Percentiles rank a stretch among this genome's conserved stretches.
Evolutionary conservation across 2,113 vertebrate species (phyloP).

Genomic region (Rana temporaria): DNA sequence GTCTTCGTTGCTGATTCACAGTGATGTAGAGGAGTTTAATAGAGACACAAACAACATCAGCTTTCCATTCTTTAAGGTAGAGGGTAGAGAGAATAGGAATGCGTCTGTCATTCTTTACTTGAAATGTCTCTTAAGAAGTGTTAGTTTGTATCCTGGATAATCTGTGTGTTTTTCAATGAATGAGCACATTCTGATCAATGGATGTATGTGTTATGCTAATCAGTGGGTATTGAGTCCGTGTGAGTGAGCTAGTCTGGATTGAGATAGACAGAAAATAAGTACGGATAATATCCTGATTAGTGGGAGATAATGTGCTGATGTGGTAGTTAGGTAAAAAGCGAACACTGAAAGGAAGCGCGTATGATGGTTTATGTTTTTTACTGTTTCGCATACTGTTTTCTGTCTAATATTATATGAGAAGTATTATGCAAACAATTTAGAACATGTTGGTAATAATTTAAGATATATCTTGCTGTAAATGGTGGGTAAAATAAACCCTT

Average conservation of each 20-base stretch:
- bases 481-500: too few species aligned
- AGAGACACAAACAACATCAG: background rate
- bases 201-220: constrained; percentile 44
- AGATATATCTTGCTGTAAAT: too few species aligned
- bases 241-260: constrained; percentile 8
- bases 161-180: constrained; percentile 44
- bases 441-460: too few species aligned
- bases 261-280: constrained; percentile 27
- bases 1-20: background rate
- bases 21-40: background rate
- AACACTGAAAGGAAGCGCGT: background rate
- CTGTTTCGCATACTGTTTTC: background rate
- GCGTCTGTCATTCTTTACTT: constrained; percentile 19
- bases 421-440: too few species aligned
- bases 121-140: constrained; percentile 27
- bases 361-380: background rate
- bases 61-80: background rate
- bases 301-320: constrained; percentile 6
- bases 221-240: constrained; percentile 12
- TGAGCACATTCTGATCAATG: constrained; percentile 34
- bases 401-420: background rate
- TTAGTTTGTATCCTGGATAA: constrained; percentile 41
- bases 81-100: background rate
- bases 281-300: constrained; percentile 29
- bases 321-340: constrained; percentile 3